Evolutionary conservation across 2,888 invertebrate genomes (phyloP).

Genomic region (Phengaris alcon): DNA sequence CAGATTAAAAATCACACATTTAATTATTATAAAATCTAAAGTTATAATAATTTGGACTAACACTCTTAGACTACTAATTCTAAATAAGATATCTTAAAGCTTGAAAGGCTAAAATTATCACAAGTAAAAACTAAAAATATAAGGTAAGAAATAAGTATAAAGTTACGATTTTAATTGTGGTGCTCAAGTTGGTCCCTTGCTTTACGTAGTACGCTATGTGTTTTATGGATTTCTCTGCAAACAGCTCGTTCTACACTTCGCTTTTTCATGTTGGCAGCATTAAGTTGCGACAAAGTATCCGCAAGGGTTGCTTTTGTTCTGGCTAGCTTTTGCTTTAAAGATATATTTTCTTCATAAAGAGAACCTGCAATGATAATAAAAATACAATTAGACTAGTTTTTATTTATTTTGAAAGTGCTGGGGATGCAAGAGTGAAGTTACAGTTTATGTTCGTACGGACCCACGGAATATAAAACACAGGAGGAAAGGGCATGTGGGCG

Average conservation of each 20-base stretch:
- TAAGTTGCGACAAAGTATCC: slow-evolving; percentile 86
- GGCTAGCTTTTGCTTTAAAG: slow-evolving; percentile 83
- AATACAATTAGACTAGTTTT: not conserved
- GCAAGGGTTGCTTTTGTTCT: slow-evolving; percentile 87
- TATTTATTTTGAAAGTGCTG: no score
- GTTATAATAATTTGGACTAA: not conserved
- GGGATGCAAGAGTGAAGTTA: no score
- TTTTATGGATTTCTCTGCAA: slow-evolving; percentile 88
- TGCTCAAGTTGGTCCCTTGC: slow-evolving; percentile 86
- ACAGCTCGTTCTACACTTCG: slow-evolving; percentile 91
- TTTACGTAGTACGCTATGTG: slow-evolving; percentile 86
- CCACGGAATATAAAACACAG: no score
- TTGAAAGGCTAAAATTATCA: slow-evolving; percentile 23
- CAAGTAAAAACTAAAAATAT: not conserved
- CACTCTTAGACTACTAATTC: not conserved
- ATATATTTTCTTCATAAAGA: slow-evolving; percentile 82
- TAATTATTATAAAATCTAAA: not conserved
- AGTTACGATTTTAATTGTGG: slow-evolving; percentile 41
- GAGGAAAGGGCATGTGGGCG: no score
- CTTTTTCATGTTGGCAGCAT: slow-evolving; percentile 88
- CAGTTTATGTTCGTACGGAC: no score
- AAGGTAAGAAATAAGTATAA: not conserved
- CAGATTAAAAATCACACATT: not conserved
- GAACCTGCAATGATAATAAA: slow-evolving; percentile 54
- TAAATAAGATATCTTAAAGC: slow-evolving; percentile 2